Evolutionary conservation across 2,113 vertebrate species (phyloP).

Genomic region (Fregetta grallaria): DNA sequence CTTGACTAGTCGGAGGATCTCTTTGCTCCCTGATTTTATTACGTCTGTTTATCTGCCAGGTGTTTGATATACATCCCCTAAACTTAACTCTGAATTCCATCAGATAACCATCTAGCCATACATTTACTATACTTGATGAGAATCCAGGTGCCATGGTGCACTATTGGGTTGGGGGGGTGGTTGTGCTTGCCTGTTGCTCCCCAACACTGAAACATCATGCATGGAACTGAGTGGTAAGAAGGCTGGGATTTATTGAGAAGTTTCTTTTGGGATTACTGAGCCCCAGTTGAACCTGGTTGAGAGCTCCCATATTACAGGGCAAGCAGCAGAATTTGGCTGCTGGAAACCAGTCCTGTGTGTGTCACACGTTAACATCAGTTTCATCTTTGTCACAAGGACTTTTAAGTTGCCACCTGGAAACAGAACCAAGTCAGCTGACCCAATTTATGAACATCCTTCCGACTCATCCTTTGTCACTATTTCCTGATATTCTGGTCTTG

Average conservation of each 20-base stretch:
- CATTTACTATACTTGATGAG: neutral
- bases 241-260: neutral
- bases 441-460: neutral
- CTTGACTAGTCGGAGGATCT: neutral
- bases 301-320: neutral
- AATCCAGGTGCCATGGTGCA: neutral
- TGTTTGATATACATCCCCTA: neutral
- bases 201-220: neutral
- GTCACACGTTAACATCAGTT: neutral
- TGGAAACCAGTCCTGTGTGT: neutral
- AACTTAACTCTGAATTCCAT: neutral
- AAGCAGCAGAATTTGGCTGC: neutral
- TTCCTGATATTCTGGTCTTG: neutral
- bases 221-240: neutral
- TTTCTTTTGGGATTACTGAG: neutral
- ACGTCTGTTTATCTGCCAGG: neutral
- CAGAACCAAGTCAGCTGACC: neutral
- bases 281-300: neutral
- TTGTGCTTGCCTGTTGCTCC: neutral
- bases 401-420: neutral
- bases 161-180: accelerated
- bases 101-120: neutral
- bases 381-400: neutral
- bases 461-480: neutral
- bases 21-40: neutral